These are phyloP conservation scores for Delia radicum DNA, from an alignment of 1,140 invertebrate genomes.

Conservation along the genomic window DNA sequence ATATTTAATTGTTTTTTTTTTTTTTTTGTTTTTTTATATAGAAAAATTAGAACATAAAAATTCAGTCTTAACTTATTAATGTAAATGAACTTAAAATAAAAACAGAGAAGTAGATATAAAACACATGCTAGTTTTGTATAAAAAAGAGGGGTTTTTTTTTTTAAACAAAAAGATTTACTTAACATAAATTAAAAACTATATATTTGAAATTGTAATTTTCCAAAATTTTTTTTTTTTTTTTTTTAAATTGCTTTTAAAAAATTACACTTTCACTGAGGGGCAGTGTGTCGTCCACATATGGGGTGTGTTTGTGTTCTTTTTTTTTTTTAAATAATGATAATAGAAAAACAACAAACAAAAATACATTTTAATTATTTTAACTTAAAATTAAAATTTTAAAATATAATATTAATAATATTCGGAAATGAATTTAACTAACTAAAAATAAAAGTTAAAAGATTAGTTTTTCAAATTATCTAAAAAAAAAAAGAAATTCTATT, in stretches of 20 bases:
- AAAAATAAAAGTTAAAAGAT: not conserved
- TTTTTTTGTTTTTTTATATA: not conserved
- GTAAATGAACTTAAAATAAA: not conserved
- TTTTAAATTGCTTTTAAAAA: too few species aligned
- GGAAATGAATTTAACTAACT: not conserved
- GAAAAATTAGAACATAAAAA: not conserved
- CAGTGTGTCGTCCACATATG: constrained; percentile 3
- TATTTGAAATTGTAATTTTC: not conserved
- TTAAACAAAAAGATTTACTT: not conserved
- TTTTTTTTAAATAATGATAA: too few species aligned
- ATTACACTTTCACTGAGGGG: not conserved
- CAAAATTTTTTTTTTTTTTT: not conserved
- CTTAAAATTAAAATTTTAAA: too few species aligned
- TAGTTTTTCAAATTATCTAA: too few species aligned
- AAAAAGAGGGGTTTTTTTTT: too few species aligned
- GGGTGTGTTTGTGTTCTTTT: not conserved
- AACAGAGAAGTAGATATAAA: not conserved
- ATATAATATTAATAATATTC: not conserved
- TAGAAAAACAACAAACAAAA: too few species aligned
- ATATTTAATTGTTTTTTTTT: not conserved
- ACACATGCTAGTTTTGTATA: too few species aligned
- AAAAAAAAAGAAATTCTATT: too few species aligned
- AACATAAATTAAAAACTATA: not conserved
- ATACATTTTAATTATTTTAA: too few species aligned
- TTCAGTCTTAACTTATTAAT: not conserved